These are phyloP conservation scores for Engraulis encrasicolus DNA, from an alignment of 2,113 vertebrate species.

Conservation along the genomic window DNA sequence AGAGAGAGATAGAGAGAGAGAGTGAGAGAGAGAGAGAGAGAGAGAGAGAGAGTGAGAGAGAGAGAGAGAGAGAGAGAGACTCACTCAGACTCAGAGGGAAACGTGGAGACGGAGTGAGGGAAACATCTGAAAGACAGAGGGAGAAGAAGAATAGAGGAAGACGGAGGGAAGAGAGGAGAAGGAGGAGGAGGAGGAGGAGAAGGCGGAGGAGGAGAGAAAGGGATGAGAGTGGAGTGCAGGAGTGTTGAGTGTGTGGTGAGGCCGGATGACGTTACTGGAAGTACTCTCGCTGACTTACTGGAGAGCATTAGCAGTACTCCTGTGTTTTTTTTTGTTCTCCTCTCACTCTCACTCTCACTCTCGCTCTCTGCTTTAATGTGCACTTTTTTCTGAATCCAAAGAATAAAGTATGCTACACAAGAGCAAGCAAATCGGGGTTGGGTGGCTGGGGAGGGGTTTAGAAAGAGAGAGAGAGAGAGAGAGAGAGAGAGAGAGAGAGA, in stretches of 20 bases:
- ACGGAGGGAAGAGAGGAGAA: conserved; percentile 59
- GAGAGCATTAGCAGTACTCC: conserved; percentile 48
- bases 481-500: neutral
- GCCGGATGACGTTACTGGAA: conserved; percentile 60
- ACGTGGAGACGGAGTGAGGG: conserved; percentile 77
- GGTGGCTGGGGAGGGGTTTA: neutral
- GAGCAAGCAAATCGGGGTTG: neutral
- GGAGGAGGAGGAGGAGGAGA: conserved; percentile 45
- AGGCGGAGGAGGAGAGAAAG: conserved; percentile 32
- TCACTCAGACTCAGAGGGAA: too few relatives aligned
- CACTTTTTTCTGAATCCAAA: conserved; percentile 77
- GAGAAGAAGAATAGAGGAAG: conserved; percentile 57
- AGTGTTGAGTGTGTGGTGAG: conserved; percentile 17
- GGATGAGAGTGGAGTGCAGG: neutral
- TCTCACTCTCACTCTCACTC: too few relatives aligned
- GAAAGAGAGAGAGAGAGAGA: neutral
- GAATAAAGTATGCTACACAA: conserved; percentile 87
- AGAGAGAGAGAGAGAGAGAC: conserved; percentile 45
- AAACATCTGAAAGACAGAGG: conserved; percentile 80
- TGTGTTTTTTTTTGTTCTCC: too few relatives aligned
- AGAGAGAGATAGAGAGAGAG: conserved; percentile 67
- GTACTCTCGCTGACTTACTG: conserved; percentile 74
- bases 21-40: conserved; percentile 54
- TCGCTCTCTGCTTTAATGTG: conserved; percentile 50
- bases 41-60: too few relatives aligned